Evolutionary conservation across 2,888 invertebrate species (phyloP).

Genomic region (Molorchus minor): DNA sequence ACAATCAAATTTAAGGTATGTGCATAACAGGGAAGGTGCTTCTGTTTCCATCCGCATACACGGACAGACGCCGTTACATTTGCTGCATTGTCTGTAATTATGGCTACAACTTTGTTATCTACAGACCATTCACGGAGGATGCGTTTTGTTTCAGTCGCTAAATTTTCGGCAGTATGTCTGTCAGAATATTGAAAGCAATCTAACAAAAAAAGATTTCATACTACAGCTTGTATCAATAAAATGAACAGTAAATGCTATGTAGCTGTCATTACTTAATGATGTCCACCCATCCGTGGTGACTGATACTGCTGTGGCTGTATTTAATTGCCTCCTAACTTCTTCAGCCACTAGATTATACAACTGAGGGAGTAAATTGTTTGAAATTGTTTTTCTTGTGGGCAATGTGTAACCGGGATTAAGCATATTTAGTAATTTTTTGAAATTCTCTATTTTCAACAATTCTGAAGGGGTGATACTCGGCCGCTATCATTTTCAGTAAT

Average conservation of each 20-base stretch:
- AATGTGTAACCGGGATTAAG: constrained; percentile 5
- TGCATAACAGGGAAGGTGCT: too few species aligned
- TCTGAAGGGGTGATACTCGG: not conserved
- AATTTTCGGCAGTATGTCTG: too few species aligned
- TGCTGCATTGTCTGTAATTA: constrained; percentile 8
- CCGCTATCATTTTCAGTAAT: constrained; percentile 11
- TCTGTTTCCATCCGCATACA: constrained; percentile 7
- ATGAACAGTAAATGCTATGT: too few species aligned
- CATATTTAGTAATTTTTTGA: not conserved
- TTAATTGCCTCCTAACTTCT: not conserved
- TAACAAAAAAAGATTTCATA: not conserved
- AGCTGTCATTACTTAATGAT: too few species aligned
- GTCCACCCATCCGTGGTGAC: too few species aligned
- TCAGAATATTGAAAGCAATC: constrained; percentile 3
- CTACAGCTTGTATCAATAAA: too few species aligned
- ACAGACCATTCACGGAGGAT: constrained; percentile 7
- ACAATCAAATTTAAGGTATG: too few species aligned
- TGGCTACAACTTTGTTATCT: constrained; percentile 3
- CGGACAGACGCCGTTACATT: constrained; percentile 7
- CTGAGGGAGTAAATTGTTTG: constrained; percentile 4
- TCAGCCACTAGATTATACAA: not conserved
- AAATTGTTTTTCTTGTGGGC: constrained; percentile 1
- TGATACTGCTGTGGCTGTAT: not conserved
- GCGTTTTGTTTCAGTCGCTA: too few species aligned
- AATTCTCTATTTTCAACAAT: not conserved